Conservation (phyloP, 1,140 invertebrate species). For the Cydia splendana region DNA sequence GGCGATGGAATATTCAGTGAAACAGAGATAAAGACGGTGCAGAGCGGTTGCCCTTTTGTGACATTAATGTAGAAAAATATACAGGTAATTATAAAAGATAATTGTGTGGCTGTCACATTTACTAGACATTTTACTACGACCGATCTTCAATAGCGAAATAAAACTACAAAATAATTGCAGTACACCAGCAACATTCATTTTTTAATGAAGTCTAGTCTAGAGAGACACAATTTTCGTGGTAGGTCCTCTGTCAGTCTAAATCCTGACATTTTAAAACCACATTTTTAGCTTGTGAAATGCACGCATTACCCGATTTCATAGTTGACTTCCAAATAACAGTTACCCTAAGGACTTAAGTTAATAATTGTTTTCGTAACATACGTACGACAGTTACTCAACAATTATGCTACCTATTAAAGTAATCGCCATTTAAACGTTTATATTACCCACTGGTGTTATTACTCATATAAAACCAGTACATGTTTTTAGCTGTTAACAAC, state of each 20-base stretch:
- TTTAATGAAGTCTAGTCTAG: too few relatives aligned
- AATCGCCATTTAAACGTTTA: background rate
- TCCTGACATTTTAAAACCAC: too few relatives aligned
- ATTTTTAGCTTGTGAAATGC: too few relatives aligned
- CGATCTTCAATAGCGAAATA: background rate
- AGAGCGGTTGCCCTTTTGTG: background rate
- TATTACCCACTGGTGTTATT: slow-evolving; percentile 6
- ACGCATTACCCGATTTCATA: too few relatives aligned
- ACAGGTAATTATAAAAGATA: background rate
- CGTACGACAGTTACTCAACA: background rate
- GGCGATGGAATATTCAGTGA: slow-evolving; percentile 10
- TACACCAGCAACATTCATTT: background rate
- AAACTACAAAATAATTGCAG: background rate
- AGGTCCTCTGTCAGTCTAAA: too few relatives aligned
- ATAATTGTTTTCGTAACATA: background rate
- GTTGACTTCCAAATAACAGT: too few relatives aligned
- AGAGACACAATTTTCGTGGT: too few relatives aligned
- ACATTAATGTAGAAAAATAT: background rate
- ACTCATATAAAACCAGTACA: background rate
- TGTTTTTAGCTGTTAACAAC: background rate
- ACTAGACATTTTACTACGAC: background rate
- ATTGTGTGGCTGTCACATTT: background rate
- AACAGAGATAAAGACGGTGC: background rate
- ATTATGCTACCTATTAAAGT: background rate
- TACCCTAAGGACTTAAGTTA: too few relatives aligned